Evolutionary conservation across 2,888 invertebrate species (phyloP).

Genomic region (Antheraea assamensis): DNA sequence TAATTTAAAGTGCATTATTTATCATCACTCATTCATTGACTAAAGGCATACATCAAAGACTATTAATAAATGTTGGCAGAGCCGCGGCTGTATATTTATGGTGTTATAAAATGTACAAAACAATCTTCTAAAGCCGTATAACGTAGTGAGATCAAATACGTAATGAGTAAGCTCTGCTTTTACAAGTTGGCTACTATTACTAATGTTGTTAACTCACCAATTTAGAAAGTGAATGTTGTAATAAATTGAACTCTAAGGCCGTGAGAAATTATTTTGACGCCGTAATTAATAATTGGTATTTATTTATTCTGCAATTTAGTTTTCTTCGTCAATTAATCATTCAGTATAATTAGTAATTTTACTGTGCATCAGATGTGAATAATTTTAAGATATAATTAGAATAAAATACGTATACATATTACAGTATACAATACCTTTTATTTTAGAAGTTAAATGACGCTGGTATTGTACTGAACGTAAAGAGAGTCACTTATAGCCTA

Average conservation of each 20-base stretch:
- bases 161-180: not conserved
- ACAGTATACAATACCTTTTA: not conserved
- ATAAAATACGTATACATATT: not conserved
- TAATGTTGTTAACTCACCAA: conserved; percentile 18
- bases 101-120: not conserved
- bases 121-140: not conserved
- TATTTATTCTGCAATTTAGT: not conserved
- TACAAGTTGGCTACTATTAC: not conserved
- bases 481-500: no score
- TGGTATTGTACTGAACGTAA: no score
- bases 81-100: not conserved
- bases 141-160: not conserved
- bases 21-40: no score
- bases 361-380: not conserved
- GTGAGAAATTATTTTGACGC: conserved; percentile 28
- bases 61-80: not conserved
- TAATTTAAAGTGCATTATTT: no score
- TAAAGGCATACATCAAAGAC: not conserved
- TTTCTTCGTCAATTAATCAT: not conserved
- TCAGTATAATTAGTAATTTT: not conserved
- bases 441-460: no score
- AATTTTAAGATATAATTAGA: not conserved
- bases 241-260: conserved; percentile 30
- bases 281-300: not conserved
- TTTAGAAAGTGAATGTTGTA: conserved; percentile 33